These are phyloP conservation scores for Poecilia wingei DNA, from an alignment of 2,797 vertebrate genomes.

Conservation along the genomic window DNA sequence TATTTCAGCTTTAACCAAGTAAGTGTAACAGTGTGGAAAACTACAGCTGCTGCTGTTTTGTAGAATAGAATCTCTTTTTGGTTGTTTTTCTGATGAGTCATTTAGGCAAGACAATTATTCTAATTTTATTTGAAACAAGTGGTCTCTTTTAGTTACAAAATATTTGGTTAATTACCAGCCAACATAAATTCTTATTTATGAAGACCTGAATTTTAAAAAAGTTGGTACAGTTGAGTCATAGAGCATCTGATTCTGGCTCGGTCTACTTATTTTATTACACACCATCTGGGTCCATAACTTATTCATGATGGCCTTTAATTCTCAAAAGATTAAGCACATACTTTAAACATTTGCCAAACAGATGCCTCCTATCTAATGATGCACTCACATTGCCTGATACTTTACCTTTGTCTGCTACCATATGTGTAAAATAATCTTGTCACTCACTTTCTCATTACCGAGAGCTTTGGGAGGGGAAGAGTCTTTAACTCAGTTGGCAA, in stretches of 20 bases:
- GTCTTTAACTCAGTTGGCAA: neutral
- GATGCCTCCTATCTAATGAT: neutral
- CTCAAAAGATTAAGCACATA: slow-evolving; percentile 9
- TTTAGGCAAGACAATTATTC: neutral
- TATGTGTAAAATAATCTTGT: slow-evolving; percentile 2
- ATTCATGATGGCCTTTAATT: slow-evolving; percentile 8
- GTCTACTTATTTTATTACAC: slow-evolving; percentile 10
- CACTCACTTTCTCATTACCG: neutral
- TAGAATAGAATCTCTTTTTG: neutral
- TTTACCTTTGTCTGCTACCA: slow-evolving; percentile 1
- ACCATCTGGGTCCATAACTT: slow-evolving; percentile 1
- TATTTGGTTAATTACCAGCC: neutral
- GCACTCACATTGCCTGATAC: neutral
- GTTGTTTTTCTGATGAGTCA: neutral
- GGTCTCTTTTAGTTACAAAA: neutral
- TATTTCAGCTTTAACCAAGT: neutral
- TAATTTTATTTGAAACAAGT: neutral
- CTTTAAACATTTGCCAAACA: slow-evolving; percentile 15
- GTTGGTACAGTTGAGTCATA: neutral
- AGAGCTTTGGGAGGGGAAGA: neutral
- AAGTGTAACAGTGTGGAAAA: neutral
- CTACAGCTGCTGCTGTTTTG: neutral
- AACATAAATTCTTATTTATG: neutral
- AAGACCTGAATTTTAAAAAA: neutral
- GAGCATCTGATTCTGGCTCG: neutral